A percentile compares a stretch with the other conserved stretches of the same genome.
Evolutionary conservation across 2,113 vertebrate species (phyloP).

Genomic region (Cryptomyrus ogoouensis): DNA sequence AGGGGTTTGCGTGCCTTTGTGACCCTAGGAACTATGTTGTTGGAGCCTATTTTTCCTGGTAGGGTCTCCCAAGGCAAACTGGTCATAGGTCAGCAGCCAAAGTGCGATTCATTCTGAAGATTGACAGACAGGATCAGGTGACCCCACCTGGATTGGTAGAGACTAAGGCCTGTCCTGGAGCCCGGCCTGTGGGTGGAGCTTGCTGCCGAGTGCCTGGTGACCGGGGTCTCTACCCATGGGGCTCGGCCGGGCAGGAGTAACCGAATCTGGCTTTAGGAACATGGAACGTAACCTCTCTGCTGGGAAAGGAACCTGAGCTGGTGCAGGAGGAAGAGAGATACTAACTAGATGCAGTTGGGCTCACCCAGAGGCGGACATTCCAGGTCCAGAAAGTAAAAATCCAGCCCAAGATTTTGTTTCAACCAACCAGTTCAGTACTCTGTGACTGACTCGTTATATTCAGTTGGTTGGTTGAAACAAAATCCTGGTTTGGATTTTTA

Average conservation of each 20-base stretch:
- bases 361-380: background rate
- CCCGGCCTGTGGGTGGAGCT: background rate
- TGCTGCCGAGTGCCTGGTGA: background rate
- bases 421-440: too few relatives aligned
- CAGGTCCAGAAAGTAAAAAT: too few relatives aligned
- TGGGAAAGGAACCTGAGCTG: background rate
- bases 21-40: background rate
- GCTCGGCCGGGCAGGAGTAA: background rate
- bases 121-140: background rate
- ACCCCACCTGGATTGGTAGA: background rate
- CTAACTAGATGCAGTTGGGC: background rate
- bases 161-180: background rate
- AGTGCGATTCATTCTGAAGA: background rate
- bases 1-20: background rate
- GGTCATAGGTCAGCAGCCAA: background rate
- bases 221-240: background rate
- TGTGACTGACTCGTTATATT: too few relatives aligned
- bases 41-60: background rate
- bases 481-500: too few relatives aligned
- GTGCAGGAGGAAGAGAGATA: background rate
- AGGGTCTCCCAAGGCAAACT: background rate
- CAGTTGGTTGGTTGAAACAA: too few relatives aligned
- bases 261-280: background rate
- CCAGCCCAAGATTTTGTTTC: too few relatives aligned
- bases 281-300: background rate